Base-by-base conservation (phyloP, 2,113 vertebrate genomes). In the Ploceus nigricollis region DNA sequence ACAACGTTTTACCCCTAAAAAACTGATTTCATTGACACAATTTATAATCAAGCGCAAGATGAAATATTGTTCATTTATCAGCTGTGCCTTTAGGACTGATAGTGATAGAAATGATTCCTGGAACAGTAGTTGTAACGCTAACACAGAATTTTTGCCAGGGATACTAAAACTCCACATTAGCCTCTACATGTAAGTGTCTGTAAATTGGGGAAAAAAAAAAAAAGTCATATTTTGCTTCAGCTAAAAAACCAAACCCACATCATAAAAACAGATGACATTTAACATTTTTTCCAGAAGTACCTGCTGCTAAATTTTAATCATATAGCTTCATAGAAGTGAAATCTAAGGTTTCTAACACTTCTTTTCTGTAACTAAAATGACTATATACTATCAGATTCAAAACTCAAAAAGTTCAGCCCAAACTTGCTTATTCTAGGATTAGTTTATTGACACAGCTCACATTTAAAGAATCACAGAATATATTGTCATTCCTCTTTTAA, bases 201-300 rank as follows among this genome's bases (percentile, higher is more conserved):
- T 30, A 63, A 88, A 61, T 0, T 9, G 10, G 3, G 8, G 3
- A 0, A 4, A 2, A 44, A 15, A 13, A 37, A 50, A 16, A 50
- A 7, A 50, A 16, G 50, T 4, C 5, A 28, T 8, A 39, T 68
- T 63, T 51, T 44, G 6, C 28, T 87, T 71, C 48, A 48, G 40
- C 42, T 76, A 64, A 80, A 56, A 28, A n/a, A 14, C 7, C 10
- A 64, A 58, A 64, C 53, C 9, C 2, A 0, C n/a, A 92, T 23
- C n/a, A 56, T 42, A 75, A 70, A 66, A 89, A 15, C 1, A 51
- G 31, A 33, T 4, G 6, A 35, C 7, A 84, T 57, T 56, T 71
- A 35, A 10, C 13, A 28, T 45, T 84, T 87, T 70, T 54, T 58
- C 44, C 47, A 69, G 7, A 60, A 77, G 28, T 47, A 21, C 1